A percentile compares a stretch with the other conserved stretches of the same genome.
phyloP scores from a whole-genome alignment of 2,113 vertebrate genomes.

The Mystacornis crossleyi region DNA sequence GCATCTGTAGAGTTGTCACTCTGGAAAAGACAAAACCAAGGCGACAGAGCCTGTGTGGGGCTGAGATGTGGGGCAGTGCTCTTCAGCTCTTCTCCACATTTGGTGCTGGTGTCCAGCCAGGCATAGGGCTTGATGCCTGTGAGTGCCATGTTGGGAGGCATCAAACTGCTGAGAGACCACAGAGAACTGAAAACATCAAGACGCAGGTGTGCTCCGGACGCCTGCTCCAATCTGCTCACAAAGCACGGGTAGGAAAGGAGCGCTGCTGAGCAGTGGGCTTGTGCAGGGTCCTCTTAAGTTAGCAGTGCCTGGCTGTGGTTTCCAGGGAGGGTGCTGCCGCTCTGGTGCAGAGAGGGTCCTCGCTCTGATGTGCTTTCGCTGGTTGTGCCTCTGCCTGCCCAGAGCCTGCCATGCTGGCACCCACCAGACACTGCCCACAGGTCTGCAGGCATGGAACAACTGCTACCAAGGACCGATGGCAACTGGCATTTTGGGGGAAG shows the following conservation, averaged over 20 bases:
- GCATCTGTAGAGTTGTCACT: fast-evolving
- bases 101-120: neutral
- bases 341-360: neutral
- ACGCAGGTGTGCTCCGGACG: neutral
- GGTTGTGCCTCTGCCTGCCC: neutral
- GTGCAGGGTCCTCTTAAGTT: fast-evolving
- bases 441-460: fast-evolving
- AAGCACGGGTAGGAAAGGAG: fast-evolving
- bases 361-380: neutral
- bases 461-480: fast-evolving
- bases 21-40: neutral
- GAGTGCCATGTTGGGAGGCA: neutral
- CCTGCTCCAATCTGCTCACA: neutral
- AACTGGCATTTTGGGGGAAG: fast-evolving
- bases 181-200: neutral
- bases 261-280: fast-evolving
- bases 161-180: fast-evolving
- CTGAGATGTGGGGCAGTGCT: fast-evolving
- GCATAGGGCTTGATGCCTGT: fast-evolving
- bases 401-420: neutral
- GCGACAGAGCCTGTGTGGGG: fast-evolving
- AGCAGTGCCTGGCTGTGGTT: neutral
- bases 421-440: neutral
- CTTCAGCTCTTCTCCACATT: neutral
- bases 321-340: neutral